Conservation (phyloP, 2,797 vertebrate genomes). For the Rhodeus uyekii region DNA sequence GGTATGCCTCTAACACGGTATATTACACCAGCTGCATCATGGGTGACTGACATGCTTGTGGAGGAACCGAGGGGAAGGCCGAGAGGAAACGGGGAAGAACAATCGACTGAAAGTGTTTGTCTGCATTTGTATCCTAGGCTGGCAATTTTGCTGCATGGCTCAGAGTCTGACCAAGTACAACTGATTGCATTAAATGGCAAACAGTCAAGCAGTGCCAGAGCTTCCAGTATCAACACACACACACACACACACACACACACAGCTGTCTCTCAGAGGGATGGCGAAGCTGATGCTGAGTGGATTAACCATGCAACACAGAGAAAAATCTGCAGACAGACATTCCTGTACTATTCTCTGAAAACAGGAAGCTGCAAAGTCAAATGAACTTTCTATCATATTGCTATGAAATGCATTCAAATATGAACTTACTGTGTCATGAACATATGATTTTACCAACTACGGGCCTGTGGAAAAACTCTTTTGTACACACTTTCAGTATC, state of each 20-base stretch:
- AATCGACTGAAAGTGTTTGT: slow-evolving; percentile 14
- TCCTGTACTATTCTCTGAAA: slow-evolving; percentile 62
- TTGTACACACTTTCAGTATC: not conserved
- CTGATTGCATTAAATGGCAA: slow-evolving; percentile 67
- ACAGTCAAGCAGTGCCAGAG: slow-evolving; percentile 52
- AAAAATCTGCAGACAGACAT: slow-evolving; percentile 63
- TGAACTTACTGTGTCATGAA: not conserved
- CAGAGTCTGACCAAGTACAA: slow-evolving; percentile 55
- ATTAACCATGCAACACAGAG: slow-evolving; percentile 51
- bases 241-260: slow-evolving; percentile 12
- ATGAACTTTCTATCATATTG: slow-evolving; percentile 15
- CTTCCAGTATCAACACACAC: slow-evolving; percentile 38
- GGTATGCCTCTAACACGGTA: slow-evolving; percentile 40
- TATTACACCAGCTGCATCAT: slow-evolving; percentile 46
- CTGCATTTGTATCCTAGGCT: slow-evolving; percentile 59
- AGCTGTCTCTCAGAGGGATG: slow-evolving; percentile 29
- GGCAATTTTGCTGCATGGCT: slow-evolving; percentile 61
- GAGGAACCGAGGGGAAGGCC: slow-evolving; percentile 18
- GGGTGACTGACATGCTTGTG: slow-evolving; percentile 40
- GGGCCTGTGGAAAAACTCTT: not conserved
- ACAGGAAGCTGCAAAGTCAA: slow-evolving; percentile 20
- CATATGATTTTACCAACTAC: not conserved
- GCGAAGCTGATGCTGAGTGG: slow-evolving; percentile 57
- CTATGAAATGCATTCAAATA: not conserved
- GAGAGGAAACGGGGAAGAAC: not conserved